phyloP scores from a whole-genome alignment of 2,113 vertebrate species.

The Eubucco bourcierii region DNA sequence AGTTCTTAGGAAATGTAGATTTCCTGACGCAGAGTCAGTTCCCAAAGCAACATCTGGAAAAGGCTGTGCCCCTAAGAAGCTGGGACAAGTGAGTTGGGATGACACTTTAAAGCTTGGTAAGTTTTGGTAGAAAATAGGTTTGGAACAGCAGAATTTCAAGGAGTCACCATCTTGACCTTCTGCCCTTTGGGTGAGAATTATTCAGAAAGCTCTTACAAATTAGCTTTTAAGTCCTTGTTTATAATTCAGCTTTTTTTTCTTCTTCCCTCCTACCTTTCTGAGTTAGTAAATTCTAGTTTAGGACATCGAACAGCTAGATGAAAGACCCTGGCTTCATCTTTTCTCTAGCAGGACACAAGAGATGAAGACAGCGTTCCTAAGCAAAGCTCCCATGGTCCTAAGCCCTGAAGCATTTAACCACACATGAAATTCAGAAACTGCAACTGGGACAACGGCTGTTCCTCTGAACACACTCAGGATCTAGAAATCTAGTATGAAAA shows the following conservation, averaged over 20 bases:
- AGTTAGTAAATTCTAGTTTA: background rate
- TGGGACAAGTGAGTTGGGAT: background rate
- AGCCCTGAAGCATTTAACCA: background rate
- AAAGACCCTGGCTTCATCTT: background rate
- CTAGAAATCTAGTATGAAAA: background rate
- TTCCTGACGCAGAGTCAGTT: background rate
- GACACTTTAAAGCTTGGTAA: background rate
- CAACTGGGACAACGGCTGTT: background rate
- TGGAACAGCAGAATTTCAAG: background rate
- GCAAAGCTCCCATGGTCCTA: background rate
- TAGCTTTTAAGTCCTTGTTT: background rate
- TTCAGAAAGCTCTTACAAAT: background rate
- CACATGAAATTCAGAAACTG: background rate
- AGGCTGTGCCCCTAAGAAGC: background rate
- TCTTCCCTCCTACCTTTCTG: background rate
- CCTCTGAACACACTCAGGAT: background rate
- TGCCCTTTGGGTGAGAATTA: background rate
- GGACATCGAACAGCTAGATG: background rate
- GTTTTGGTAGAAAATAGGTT: background rate
- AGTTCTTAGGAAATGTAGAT: background rate
- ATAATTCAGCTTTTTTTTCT: too few relatives aligned
- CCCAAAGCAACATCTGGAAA: background rate
- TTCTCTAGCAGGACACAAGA: background rate
- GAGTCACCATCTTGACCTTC: background rate
- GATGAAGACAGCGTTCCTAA: background rate